These are phyloP conservation scores for Papilio dardanus DNA, from an alignment of 1,140 invertebrate species.

Conservation along the genomic window DNA sequence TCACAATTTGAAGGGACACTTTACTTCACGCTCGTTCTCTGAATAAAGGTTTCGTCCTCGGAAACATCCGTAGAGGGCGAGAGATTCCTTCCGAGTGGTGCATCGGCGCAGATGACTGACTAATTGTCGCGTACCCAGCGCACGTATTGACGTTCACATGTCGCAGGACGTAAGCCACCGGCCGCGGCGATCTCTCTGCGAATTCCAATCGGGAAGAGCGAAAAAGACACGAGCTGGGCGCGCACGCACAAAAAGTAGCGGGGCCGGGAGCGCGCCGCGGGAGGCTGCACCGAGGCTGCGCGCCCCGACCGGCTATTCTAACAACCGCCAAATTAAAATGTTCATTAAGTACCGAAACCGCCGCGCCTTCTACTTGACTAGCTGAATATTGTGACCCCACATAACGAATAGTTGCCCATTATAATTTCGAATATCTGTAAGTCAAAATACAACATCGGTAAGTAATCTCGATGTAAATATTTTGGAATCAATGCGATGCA, in stretches of 20 bases:
- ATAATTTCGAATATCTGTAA: background rate
- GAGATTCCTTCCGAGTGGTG: slow-evolving; percentile 50
- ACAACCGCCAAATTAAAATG: slow-evolving; percentile 52
- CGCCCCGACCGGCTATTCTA: slow-evolving; percentile 46
- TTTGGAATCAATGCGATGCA: slow-evolving; percentile 45
- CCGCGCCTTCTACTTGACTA: background rate
- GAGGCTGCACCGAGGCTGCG: slow-evolving; percentile 59
- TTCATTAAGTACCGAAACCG: slow-evolving; percentile 46
- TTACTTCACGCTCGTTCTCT: slow-evolving; percentile 68
- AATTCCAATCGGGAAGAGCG: slow-evolving; percentile 80
- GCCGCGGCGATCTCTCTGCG: slow-evolving; percentile 76
- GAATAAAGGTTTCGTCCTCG: slow-evolving; percentile 62
- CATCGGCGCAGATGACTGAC: slow-evolving; percentile 62
- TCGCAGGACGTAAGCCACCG: slow-evolving; percentile 79
- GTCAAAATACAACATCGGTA: background rate
- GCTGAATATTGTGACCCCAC: background rate
- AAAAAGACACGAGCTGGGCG: slow-evolving; percentile 80
- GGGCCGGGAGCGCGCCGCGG: slow-evolving; percentile 64
- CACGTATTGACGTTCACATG: slow-evolving; percentile 75
- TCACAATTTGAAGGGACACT: slow-evolving; percentile 53
- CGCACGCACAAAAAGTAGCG: slow-evolving; percentile 73
- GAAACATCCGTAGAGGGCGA: slow-evolving; percentile 54
- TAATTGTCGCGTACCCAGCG: slow-evolving; percentile 77
- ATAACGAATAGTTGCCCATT: no score
- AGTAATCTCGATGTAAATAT: slow-evolving; percentile 39